Base-by-base conservation (phyloP, 2,113 vertebrate species). In the Odontesthes bonariensis region DNA sequence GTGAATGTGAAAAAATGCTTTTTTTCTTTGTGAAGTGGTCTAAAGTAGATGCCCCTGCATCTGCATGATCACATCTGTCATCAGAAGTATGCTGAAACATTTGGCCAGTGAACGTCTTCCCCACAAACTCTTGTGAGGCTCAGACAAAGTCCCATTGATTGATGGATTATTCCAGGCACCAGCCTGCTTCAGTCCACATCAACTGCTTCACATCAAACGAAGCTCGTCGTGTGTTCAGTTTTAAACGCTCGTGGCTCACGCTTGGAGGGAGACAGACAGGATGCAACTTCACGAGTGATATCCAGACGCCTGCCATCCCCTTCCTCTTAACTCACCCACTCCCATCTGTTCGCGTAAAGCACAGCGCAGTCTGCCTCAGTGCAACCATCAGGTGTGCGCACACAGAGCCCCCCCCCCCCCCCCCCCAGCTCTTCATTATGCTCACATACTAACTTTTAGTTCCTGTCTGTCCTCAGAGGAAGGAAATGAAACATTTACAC, bases 231-330 rank as follows among this genome's bases (percentile, higher is more conserved):
- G 42, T 49, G 55, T 22, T 27, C 54, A 31, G 49, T 59, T 69
- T 33, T 47, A 6, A 51, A 59, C 22, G 23, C 75, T 61, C 65
- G 11, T 47, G 62, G 51, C 60, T 13, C 14, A 19, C 6, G 19
- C 17, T 23, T 16, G 33, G 20, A 7, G 5, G 19, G 20, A 63
- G 46, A 58, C 44, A 40, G 46, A 55, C 62, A 73, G 59, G 51
- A 78, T 87, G 89, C 88, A 91, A 90, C 86, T 88, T 88, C 78
- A 93, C 87, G 84, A 90, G 60, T 85, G 82, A 90, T 82, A 83
- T 75, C 75, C 86, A 81, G 83, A 81, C 74, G 76, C 62, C 84
- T 86, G 88, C 86, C 86, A 31, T 60, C 72, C 75, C 78, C 80
- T 78, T 81, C 81, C 80, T 88, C 81, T 91, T 88, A 88, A 91